Base-by-base conservation (phyloP, 2,797 vertebrate genomes). In the Champsocephalus esox region DNA sequence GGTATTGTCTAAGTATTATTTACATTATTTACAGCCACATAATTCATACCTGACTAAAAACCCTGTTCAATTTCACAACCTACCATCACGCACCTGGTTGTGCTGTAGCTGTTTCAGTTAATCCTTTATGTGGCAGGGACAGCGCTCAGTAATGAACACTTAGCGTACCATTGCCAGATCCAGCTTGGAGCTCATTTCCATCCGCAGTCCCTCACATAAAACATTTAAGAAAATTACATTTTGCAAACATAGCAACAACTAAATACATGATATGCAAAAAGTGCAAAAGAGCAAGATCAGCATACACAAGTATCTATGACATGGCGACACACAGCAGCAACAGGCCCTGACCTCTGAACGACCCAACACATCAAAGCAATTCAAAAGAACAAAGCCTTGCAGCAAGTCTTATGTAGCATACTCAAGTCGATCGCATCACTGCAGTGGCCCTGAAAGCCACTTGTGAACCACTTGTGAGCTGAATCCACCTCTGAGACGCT, bases 381-480 rank as follows among this genome's bases (percentile, higher is more conserved):
- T 58, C 21, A 43, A 77, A 54, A 49, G 50, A 55, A 65, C 19
- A 32, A 78, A 38, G 43, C 12, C 34, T 12, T 48, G 2, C 70
- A 55, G 11, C 66, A 16, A 14, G 38, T 73, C 58, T 81, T 73
- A 70, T 16, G 62, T 43, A 81, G 78, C 46, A 11, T 4, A 41
- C 55, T 66, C 7, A 54, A 64, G 41, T 75, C 68, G 58, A 51
- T 73, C 58, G 70, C 21, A 79, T 71, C 38, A 6, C 49, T 59
- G 32, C 7, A 43, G n/a, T 41, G 16, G 16, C 61, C 65, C 46
- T 78, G 56, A 77, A 79, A 76, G 75, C 70, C 73, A 69, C 75
- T 79, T 4, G 0, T 48, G 45, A 73, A 66, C 63, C 61, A 19
- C 19, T 19, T 19, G 19, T 19, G 19, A 19, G 34, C 61, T 0